Evolutionary conservation across 2,113 vertebrate genomes (phyloP).

Genomic region (Rhadina sibilatrix): DNA sequence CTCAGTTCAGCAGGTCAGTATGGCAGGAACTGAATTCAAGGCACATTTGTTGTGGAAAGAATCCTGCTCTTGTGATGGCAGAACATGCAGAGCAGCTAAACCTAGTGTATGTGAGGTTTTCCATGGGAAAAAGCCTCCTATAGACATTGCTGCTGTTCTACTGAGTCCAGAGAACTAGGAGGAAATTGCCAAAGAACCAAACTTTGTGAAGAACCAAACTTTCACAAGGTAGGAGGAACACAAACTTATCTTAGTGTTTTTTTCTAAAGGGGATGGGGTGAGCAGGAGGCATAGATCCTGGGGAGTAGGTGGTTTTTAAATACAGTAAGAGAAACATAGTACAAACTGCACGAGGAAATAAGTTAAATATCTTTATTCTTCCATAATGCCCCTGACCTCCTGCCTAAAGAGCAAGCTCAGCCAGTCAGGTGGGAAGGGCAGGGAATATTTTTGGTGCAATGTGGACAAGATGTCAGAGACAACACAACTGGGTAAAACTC

Average conservation of each 20-base stretch:
- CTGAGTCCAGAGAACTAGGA: constrained; percentile 38
- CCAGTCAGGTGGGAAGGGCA: not conserved
- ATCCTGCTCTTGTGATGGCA: not conserved
- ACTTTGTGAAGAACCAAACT: not conserved
- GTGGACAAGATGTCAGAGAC: not conserved
- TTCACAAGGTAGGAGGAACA: not conserved
- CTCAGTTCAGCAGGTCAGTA: constrained; percentile 26
- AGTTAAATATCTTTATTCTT: not conserved
- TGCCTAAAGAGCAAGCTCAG: not conserved
- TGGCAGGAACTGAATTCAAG: not conserved
- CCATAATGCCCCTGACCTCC: not conserved
- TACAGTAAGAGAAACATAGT: not conserved
- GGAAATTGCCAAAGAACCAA: constrained; percentile 65
- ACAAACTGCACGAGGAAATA: not conserved
- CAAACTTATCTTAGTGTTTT: not conserved
- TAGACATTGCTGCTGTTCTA: not conserved
- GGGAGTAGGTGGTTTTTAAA: not conserved
- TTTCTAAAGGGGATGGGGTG: not conserved
- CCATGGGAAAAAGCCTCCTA: not conserved
- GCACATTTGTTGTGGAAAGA: fast-evolving
- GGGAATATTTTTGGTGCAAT: not conserved
- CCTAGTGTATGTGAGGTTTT: not conserved
- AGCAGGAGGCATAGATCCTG: not conserved
- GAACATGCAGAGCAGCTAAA: not conserved
- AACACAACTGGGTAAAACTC: not conserved